Conservation (phyloP, 2,888 invertebrate species). For the Xanthia togata region DNA sequence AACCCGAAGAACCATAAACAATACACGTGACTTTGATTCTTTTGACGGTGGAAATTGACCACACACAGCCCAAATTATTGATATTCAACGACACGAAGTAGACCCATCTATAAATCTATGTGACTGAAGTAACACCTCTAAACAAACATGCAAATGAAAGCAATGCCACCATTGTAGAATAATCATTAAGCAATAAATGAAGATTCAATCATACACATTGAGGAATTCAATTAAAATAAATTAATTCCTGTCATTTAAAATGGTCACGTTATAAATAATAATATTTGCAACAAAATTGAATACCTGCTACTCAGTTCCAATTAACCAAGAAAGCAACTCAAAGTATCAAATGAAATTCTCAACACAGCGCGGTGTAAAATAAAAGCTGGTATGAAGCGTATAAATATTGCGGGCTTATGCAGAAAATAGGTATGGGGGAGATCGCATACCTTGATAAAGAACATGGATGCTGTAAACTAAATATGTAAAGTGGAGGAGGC, state of each 20-base stretch:
- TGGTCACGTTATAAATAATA: constrained; percentile 2
- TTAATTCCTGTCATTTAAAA: constrained; percentile 5
- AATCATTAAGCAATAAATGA: constrained; percentile 18
- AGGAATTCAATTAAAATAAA: constrained; percentile 19
- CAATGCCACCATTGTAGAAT: constrained; percentile 29
- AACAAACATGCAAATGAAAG: constrained; percentile 47
- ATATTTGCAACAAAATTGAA: constrained; percentile 22
- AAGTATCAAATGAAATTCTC: constrained; percentile 66
- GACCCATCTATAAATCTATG: constrained; percentile 46
- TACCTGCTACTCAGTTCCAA: constrained; percentile 41
- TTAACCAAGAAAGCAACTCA: constrained; percentile 64
- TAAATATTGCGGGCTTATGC: constrained; percentile 72
- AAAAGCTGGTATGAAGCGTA: constrained; percentile 65
- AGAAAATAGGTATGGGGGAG: constrained; percentile 80
- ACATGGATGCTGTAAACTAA: constrained; percentile 72
- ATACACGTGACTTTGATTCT: constrained; percentile 66
- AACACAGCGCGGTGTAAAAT: constrained; percentile 62
- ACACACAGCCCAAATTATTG: constrained; percentile 64
- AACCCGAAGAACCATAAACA: constrained; percentile 64
- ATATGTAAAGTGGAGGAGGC: constrained; percentile 75
- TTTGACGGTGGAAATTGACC: constrained; percentile 68
- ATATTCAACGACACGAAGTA: constrained; percentile 53
- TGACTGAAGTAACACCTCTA: constrained; percentile 23
- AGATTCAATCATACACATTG: constrained; percentile 21
- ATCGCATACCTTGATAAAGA: constrained; percentile 80